Percentiles rank a stretch among this genome's conserved stretches.
phyloP scores from a whole-genome alignment of 2,113 vertebrate species.

The Corydoras sp. region DNA sequence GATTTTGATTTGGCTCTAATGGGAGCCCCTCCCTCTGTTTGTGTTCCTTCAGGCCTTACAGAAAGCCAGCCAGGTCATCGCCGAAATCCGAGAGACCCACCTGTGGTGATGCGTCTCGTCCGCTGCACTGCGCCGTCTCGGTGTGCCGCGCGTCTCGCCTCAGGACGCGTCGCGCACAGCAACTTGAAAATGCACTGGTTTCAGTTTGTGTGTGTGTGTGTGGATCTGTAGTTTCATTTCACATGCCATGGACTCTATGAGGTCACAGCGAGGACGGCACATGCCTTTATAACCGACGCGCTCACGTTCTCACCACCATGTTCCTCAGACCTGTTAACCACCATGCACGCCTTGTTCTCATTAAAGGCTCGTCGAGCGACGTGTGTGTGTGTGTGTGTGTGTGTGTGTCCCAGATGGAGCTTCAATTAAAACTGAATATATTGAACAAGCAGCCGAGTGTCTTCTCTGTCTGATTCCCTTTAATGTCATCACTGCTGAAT shows the following conservation, averaged over 20 bases:
- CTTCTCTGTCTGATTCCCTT: no score
- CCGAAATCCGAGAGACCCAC: conserved; percentile 96
- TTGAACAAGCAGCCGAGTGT: conserved; percentile 30
- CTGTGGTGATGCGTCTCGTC: conserved; percentile 78
- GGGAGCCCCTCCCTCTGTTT: no score
- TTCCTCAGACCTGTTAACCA: no score
- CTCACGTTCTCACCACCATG: no score
- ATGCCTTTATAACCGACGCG: no score
- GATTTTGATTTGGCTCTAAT: no score
- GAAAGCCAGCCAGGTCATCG: conserved; percentile 96
- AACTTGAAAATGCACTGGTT: conserved; percentile 65
- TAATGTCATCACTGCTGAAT: no score
- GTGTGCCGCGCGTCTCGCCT: conserved; percentile 21
- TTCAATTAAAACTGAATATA: conserved; percentile 58
- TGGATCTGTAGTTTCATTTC: conserved; percentile 56
- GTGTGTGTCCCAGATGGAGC: conserved; percentile 48
- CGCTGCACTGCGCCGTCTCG: conserved; percentile 20
- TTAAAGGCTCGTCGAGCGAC: conserved; percentile 47
- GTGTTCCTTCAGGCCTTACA: conserved; percentile 79
- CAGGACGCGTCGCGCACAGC: conserved; percentile 55
- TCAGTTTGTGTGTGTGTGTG: conserved; percentile 63
- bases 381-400: no score
- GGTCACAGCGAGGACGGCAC: no score
- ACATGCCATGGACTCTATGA: no score
- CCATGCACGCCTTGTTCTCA: conserved; percentile 35